Base-by-base conservation (phyloP, 2,888 invertebrate species). In the Ceriagrion tenellum region DNA sequence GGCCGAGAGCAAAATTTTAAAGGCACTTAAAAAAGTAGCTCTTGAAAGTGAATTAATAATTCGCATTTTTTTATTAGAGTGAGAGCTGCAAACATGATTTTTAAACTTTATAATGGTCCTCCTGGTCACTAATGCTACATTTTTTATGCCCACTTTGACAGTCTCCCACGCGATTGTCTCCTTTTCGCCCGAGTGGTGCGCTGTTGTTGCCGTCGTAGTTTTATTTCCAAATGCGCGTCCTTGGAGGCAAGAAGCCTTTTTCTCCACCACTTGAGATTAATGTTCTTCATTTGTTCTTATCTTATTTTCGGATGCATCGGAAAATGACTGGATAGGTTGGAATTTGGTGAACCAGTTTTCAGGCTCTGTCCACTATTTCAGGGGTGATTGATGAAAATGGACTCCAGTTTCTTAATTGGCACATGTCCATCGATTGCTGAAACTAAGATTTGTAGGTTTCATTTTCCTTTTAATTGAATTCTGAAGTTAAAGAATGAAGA, bases 271-370 rank as follows among this genome's bases (percentile, higher is more conserved):
- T 18, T 35, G n/a, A 69, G 93, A 93, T 93, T 40, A 93, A 93
- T 93, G 93, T 74, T 69, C 69, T 93, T 93, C 40, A 93, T 93
- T 93, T 69, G n/a, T 47, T 63, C 69, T 93, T 93, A 93, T 74
- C 93, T 74, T 63, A 47, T 47, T 47, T 93, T 93, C 47, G 35
- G 93, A 69, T 74, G 69, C n/a, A 35, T 91, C 40, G 40, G 35
- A 47, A 47, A 63, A 40, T 26, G 26, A n/a, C 40, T 91, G 40
- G 74, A 74, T 59, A 16, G 69, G 26, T 12, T 69, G 69, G 93
- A 55, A 55, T 69, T 69, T 35, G 35, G 30, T 35, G 63, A 55
- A 93, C 93, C 69, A n/a, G 69, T 93, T 93, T 35, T 30, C 13
- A 18, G 35, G 26, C 30, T 35, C 30, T 30, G 81, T 35, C 81